phyloP scores from a whole-genome alignment of 2,113 vertebrate species.

The Gymnobelideus leadbeateri region DNA sequence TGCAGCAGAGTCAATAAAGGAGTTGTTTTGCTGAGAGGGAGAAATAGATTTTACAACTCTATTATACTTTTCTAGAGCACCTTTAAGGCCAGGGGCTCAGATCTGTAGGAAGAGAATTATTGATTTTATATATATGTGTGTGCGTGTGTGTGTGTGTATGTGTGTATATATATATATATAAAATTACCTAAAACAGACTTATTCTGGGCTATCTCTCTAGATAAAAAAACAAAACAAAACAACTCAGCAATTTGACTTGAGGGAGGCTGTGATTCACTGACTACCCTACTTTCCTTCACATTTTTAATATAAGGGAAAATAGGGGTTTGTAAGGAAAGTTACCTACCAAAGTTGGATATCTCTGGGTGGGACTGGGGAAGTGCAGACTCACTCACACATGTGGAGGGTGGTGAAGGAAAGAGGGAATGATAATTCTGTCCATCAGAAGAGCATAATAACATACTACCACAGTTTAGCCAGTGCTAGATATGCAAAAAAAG shows the following conservation, averaged over 20 bases:
- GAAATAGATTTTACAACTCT: not conserved
- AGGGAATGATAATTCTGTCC: not conserved
- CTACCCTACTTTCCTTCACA: not conserved
- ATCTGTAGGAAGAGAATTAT: not conserved
- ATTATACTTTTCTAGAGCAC: not conserved
- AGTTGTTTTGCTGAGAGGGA: not conserved
- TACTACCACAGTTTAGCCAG: not conserved
- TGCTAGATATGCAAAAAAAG: not conserved
- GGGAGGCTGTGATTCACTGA: not conserved
- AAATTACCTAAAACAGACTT: not conserved
- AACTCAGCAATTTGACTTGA: not conserved
- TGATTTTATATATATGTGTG: too few species aligned
- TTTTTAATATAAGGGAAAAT: not conserved
- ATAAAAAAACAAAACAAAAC: not conserved
- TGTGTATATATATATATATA: not conserved
- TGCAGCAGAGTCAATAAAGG: not conserved
- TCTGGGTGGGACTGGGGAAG: not conserved
- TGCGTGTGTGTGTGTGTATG: too few species aligned
- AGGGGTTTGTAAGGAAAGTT: not conserved
- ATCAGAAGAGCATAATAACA: not conserved
- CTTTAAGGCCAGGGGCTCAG: not conserved
- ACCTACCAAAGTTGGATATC: not conserved
- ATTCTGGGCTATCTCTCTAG: not conserved
- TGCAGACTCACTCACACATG: not conserved
- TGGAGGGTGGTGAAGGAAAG: too few species aligned